A percentile compares a stretch with the other conserved stretches of the same genome.
Conservation (phyloP, 2,888 invertebrate genomes). For the Leptinotarsa tumamoca region DNA sequence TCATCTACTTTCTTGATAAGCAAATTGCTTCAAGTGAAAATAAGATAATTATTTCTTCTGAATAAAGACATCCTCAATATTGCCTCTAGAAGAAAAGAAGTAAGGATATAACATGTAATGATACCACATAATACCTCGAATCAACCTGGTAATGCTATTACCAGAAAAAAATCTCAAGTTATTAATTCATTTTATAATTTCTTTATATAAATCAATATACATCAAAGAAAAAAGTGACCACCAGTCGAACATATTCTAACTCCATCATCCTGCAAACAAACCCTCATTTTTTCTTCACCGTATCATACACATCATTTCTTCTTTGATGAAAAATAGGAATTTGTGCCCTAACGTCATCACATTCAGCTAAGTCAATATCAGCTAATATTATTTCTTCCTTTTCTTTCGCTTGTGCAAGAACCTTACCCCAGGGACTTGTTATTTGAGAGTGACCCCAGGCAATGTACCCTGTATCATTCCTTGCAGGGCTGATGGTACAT, state of each 20-base stretch:
- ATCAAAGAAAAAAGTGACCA: neutral
- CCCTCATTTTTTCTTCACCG: slow-evolving; percentile 49
- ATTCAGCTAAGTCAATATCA: slow-evolving; percentile 80
- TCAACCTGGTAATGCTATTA: neutral
- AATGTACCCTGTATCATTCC: slow-evolving; percentile 81
- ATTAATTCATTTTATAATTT: neutral
- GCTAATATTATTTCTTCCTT: slow-evolving; percentile 78
- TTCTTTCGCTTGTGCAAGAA: slow-evolving; percentile 77
- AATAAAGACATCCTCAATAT: no score
- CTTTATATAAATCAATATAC: neutral
- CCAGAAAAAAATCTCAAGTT: no score
- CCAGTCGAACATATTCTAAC: neutral
- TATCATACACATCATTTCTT: slow-evolving; percentile 78
- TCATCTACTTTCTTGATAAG: no score
- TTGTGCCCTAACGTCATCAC: slow-evolving; percentile 83
- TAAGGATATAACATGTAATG: no score
- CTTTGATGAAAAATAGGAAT: slow-evolving; percentile 78
- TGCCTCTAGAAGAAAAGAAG: no score
- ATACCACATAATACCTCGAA: neutral
- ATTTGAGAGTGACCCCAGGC: slow-evolving; percentile 91
- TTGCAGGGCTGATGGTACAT: slow-evolving; percentile 85
- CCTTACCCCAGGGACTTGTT: slow-evolving; percentile 86
- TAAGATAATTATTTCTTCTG: no score
- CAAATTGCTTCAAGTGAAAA: no score
- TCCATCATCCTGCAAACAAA: neutral